These are phyloP conservation scores for Cettia cetti DNA, from an alignment of 2,113 vertebrate genomes.

Conservation along the genomic window DNA sequence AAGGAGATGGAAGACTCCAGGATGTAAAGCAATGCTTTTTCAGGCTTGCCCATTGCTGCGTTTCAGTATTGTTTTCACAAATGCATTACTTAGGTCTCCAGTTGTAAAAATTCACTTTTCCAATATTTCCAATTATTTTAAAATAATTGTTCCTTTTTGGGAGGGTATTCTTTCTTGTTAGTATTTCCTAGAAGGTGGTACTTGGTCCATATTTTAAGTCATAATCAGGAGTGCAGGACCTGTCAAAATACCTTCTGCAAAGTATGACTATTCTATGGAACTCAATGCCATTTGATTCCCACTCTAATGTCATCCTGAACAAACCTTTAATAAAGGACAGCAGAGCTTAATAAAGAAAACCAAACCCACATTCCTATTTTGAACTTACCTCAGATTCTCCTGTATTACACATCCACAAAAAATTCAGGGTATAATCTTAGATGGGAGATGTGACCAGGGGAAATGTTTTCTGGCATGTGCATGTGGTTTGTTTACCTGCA, in stretches of 20 bases:
- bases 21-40: neutral
- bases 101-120: neutral
- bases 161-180: neutral
- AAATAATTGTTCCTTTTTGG: neutral
- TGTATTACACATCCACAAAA: neutral
- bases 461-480: neutral
- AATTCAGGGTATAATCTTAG: neutral
- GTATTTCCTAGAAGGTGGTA: neutral
- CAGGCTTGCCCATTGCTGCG: neutral
- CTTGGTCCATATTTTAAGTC: neutral
- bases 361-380: neutral
- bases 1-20: neutral
- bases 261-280: neutral
- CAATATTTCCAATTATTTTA: neutral
- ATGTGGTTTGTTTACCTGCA: neutral
- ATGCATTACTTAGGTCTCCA: neutral
- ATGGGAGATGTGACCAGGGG: neutral
- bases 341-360: neutral
- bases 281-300: neutral
- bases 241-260: neutral
- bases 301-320: neutral
- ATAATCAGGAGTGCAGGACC: neutral
- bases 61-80: neutral
- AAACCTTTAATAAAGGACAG: neutral
- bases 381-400: neutral